A percentile compares a stretch with the other conserved stretches of the same genome.
Evolutionary conservation across 2,888 invertebrate genomes (phyloP).

Genomic region (Copidosoma aretas): DNA sequence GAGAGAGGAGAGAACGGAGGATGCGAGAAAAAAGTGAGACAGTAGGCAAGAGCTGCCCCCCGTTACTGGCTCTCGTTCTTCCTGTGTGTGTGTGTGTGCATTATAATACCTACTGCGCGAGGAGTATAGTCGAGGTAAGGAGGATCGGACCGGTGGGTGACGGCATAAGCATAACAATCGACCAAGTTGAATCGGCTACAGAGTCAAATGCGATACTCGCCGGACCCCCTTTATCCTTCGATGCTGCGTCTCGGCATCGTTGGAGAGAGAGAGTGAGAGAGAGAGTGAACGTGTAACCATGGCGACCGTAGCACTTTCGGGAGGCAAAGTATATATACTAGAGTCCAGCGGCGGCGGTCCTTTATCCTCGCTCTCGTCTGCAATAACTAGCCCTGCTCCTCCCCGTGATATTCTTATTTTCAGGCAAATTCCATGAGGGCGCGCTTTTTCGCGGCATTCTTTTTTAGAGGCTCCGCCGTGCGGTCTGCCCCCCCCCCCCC

Average conservation of each 20-base stretch:
- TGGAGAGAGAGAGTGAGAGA: slow-evolving; percentile 18
- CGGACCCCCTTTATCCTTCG: slow-evolving; percentile 49
- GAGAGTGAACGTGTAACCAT: slow-evolving; percentile 49
- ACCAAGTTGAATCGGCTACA: slow-evolving; percentile 53
- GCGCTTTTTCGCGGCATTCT: too few species aligned
- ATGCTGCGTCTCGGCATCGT: slow-evolving; percentile 42
- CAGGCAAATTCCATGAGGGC: too few species aligned
- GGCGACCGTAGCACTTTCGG: background rate
- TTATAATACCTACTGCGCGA: too few species aligned
- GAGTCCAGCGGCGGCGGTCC: background rate
- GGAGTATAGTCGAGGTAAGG: background rate
- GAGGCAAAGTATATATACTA: too few species aligned
- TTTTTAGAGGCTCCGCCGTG: too few species aligned
- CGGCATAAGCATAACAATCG: slow-evolving; percentile 55
- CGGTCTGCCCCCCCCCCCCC: too few species aligned
- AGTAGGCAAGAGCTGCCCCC: background rate
- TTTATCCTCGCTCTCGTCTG: background rate
- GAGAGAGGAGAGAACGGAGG: slow-evolving; percentile 15
- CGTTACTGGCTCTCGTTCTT: too few species aligned
- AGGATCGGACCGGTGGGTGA: slow-evolving; percentile 9
- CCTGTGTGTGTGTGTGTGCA: too few species aligned
- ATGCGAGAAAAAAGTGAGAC: slow-evolving; percentile 6
- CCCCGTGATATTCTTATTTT: too few species aligned
- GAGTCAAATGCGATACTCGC: slow-evolving; percentile 61
- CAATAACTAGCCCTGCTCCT: too few species aligned